Percentiles rank a stretch among this genome's conserved stretches.
These are phyloP conservation scores for Podarcis muralis DNA, from an alignment of 2,113 vertebrate genomes.

Conservation along the genomic window DNA sequence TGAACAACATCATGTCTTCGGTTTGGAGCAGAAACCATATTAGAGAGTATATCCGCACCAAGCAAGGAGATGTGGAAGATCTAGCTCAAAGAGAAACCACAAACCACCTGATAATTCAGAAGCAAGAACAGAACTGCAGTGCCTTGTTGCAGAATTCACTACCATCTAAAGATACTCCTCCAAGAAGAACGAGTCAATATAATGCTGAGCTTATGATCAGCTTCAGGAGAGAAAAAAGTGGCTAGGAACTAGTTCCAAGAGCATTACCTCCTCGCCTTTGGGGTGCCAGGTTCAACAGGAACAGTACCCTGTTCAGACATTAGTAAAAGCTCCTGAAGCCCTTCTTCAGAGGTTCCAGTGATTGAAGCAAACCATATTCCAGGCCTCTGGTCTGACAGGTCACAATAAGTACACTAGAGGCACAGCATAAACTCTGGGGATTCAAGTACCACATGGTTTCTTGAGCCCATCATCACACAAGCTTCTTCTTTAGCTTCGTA, in stretches of 20 bases:
- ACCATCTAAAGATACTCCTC: slow-evolving; percentile 28
- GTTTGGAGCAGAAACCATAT: slow-evolving; percentile 53
- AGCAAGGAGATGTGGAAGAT: slow-evolving; percentile 58
- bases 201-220: slow-evolving; percentile 16
- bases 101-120: slow-evolving; percentile 5
- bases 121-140: slow-evolving; percentile 10
- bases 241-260: slow-evolving; percentile 35
- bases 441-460: slow-evolving; percentile 32
- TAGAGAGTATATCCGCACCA: slow-evolving; percentile 63
- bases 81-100: slow-evolving; percentile 54
- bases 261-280: slow-evolving; percentile 36
- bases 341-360: slow-evolving; percentile 21
- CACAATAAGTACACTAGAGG: slow-evolving; percentile 21
- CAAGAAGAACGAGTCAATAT: slow-evolving; percentile 17
- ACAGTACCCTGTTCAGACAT: not conserved
- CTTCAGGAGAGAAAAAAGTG: slow-evolving; percentile 38
- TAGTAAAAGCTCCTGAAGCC: slow-evolving; percentile 21
- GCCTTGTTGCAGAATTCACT: slow-evolving; percentile 16
- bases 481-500: slow-evolving; percentile 57
- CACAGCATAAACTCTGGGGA: slow-evolving; percentile 32
- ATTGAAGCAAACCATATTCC: slow-evolving; percentile 1
- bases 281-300: slow-evolving; percentile 26
- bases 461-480: slow-evolving; percentile 33
- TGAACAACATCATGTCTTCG: slow-evolving; percentile 47
- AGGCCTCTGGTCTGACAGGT: slow-evolving; percentile 1